Evolutionary conservation across 2,797 vertebrate species (phyloP).

Genomic region (Thripadectes ignobilis): DNA sequence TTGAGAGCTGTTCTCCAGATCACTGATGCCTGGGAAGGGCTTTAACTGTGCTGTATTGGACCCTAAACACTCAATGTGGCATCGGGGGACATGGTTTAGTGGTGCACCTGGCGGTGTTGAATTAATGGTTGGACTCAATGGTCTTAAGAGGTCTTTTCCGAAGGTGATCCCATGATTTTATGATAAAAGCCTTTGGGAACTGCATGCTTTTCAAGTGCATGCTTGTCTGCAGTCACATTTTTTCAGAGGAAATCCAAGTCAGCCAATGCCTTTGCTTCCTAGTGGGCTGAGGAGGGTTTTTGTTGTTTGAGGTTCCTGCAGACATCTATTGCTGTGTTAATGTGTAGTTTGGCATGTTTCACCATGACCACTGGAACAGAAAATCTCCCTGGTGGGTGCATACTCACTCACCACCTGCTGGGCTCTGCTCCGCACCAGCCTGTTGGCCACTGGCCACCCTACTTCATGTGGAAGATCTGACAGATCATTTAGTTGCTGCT

Average conservation of each 20-base stretch:
- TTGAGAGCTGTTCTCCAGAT: not conserved
- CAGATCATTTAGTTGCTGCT: not conserved
- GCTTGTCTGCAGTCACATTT: not conserved
- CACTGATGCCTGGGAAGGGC: fast-evolving
- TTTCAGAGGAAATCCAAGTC: not conserved
- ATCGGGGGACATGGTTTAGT: not conserved
- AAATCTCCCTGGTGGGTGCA: fast-evolving
- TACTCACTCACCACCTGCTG: fast-evolving
- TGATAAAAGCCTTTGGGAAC: not conserved
- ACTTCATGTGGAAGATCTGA: not conserved
- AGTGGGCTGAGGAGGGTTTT: not conserved
- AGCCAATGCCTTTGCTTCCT: not conserved
- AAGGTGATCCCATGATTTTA: not conserved
- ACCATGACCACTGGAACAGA: not conserved
- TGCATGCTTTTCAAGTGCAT: fast-evolving
- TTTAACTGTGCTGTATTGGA: not conserved
- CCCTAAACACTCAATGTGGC: not conserved
- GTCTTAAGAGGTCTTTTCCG: not conserved
- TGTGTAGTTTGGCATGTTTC: not conserved
- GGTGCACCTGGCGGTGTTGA: not conserved
- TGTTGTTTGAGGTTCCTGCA: not conserved
- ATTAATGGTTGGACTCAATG: not conserved
- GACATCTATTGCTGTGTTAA: not conserved
- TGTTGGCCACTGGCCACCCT: not conserved
- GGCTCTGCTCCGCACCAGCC: not conserved